A percentile compares a stretch with the other conserved stretches of the same genome.
Conservation (phyloP, 2,888 invertebrate species). For the Trimorus sp. region DNA sequence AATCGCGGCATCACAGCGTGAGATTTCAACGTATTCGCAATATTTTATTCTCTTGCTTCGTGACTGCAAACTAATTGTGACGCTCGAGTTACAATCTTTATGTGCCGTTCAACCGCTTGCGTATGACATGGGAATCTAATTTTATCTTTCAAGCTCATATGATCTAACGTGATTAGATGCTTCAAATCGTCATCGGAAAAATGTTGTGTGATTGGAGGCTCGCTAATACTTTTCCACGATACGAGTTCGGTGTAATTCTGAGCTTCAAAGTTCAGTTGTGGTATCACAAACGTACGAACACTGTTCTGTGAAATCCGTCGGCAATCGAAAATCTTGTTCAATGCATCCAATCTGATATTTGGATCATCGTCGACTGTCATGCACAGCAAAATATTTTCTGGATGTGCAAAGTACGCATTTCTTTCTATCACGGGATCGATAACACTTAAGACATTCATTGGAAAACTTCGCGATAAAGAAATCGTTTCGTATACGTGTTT, state of each 20-base stretch:
- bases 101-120: constrained; percentile 16
- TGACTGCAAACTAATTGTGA: constrained; percentile 6
- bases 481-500: neutral
- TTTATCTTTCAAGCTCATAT: neutral
- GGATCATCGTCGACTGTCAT: constrained; percentile 16
- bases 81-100: constrained; percentile 7
- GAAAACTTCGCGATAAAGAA: neutral
- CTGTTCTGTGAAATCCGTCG: neutral
- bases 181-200: neutral
- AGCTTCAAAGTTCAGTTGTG: constrained; percentile 3
- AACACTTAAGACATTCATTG: neutral
- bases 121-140: constrained; percentile 14
- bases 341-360: constrained; percentile 10
- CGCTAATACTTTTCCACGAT: neutral
- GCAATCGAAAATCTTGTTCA: neutral
- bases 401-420: constrained; percentile 16
- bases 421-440: constrained; percentile 14
- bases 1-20: neutral
- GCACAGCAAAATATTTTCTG: constrained; percentile 22
- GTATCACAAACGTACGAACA: constrained; percentile 2
- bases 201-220: neutral
- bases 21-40: neutral
- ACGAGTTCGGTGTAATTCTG: neutral
- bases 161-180: neutral
- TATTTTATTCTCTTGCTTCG: neutral